phyloP scores from a whole-genome alignment of 1,140 invertebrate species.

The Brachionus rotundiformis region DNA sequence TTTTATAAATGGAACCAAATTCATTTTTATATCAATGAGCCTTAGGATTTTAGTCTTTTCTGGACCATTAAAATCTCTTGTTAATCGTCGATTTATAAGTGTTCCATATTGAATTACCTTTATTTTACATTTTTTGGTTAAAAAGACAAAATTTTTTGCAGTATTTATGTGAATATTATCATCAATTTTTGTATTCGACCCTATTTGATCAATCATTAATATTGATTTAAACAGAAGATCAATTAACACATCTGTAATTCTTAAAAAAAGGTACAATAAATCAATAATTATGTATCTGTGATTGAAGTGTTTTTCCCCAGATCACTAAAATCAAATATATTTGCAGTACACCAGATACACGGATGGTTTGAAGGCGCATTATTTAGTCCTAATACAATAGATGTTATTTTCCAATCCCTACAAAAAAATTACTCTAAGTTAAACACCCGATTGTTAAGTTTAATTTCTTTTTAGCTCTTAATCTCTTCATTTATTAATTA shows the following conservation, averaged over 20 bases:
- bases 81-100: background rate
- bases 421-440: background rate
- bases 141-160: background rate
- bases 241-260: background rate
- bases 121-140: background rate
- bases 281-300: background rate
- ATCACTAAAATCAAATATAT: background rate
- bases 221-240: background rate
- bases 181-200: background rate
- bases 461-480: background rate
- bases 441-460: background rate
- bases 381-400: background rate
- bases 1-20: background rate
- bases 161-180: background rate
- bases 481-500: background rate
- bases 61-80: background rate
- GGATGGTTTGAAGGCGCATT: background rate
- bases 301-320: background rate
- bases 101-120: background rate
- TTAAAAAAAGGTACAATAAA: background rate
- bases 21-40: background rate
- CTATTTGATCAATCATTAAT: background rate
- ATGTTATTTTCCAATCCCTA: background rate
- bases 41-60: background rate
- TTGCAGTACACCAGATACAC: background rate